Base-by-base conservation (phyloP, 2,797 vertebrate species). In the Thaleichthys pacificus region DNA sequence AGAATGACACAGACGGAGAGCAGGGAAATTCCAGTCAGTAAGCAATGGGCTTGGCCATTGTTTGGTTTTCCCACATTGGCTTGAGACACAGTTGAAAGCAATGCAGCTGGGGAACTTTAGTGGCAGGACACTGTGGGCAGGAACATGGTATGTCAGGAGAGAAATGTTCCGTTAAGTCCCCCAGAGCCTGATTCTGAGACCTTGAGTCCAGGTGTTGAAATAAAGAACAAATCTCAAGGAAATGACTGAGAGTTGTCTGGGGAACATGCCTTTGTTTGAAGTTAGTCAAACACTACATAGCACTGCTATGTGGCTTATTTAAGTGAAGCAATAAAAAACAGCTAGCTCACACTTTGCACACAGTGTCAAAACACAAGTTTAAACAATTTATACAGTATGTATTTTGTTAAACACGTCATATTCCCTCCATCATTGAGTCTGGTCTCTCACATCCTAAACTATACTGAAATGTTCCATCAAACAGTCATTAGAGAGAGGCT, bases 21-120 rank as follows among this genome's bases (percentile, higher is more conserved):
- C 73, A 42, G 76, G 83, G 71, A 86, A 83, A 82, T 76, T 85
- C 70, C 82, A 68, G 77, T 66, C 71, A 72, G 57, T 73, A 71
- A 78, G 71, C 67, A 81, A 81, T 65, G 80, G 58, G 76, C 67
- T 77, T 80, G 68, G 72, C 80, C 65, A 91, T 89, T 92, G 91
- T 91, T 88, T 86, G 77, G 86, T 88, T 89, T 82, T 86, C 78
- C 78, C 74, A 85, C 81, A 73, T 83, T 80, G 84, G 79, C 86
- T 77, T 74, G 80, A 70, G 72, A 80, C 75, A 72, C 82, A 71
- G 68, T 73, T 77, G 84, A 82, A 86, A 76, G 72, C 80, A 84
- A 81, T 78, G 69, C 75, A 84, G 81, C 80, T 84, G 80, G 66
- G 83, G 69, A 70, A 80, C 66, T 74, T 75, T 72, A 5, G 54